Conservation (phyloP, 2,113 vertebrate genomes). For the Panurus biarmicus region DNA sequence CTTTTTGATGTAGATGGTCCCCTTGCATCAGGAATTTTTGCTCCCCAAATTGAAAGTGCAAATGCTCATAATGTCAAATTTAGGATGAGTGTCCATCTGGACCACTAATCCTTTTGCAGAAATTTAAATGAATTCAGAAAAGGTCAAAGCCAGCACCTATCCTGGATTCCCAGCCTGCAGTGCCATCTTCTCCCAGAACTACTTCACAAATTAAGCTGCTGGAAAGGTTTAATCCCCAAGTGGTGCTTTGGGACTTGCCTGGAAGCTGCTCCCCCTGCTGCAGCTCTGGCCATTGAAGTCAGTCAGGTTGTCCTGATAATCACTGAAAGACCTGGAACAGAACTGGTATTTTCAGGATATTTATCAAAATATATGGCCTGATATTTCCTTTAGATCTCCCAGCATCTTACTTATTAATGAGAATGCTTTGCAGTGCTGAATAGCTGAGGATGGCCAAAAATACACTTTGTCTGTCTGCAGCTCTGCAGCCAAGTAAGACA, state of each 20-base stretch:
- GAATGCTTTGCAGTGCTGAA: background rate
- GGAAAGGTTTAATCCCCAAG: background rate
- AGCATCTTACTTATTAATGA: background rate
- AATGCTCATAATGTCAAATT: background rate
- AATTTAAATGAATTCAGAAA: background rate
- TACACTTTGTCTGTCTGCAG: background rate
- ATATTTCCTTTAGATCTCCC: background rate
- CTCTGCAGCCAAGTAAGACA: constrained; percentile 44
- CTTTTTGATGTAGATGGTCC: background rate
- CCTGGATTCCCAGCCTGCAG: background rate
- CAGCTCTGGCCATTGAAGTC: background rate
- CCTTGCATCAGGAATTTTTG: background rate
- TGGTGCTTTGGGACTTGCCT: background rate
- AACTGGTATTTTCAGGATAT: background rate
- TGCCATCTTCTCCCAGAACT: background rate
- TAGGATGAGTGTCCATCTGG: background rate
- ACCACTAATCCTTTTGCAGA: background rate
- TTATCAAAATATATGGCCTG: background rate
- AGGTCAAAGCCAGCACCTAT: constrained; percentile 5
- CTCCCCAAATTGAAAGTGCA: constrained; percentile 16
- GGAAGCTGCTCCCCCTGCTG: background rate
- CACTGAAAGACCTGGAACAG: background rate
- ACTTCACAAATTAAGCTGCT: background rate
- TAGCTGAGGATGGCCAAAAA: constrained; percentile 12
- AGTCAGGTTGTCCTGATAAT: background rate